Base-by-base conservation (phyloP, 2,113 vertebrate genomes). In the Hiodon tergisus region DNA sequence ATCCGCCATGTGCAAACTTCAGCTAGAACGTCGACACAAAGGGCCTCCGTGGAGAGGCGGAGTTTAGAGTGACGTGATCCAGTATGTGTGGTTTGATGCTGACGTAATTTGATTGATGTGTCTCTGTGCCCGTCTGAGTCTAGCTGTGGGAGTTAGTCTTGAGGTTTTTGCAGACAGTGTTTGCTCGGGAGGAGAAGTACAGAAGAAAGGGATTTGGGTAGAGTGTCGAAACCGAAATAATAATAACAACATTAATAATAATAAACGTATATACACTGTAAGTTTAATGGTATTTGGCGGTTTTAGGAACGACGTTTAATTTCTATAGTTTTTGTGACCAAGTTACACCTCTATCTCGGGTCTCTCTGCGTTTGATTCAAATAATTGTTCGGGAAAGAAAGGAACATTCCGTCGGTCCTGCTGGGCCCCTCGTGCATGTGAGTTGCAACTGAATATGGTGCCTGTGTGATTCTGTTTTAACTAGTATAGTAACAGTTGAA, bases 81-180 rank as follows among this genome's bases (percentile, higher is more conserved):
- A 3, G 9, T 2, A 6, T 7, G 53, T 80, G 81, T 82, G 78
- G 81, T 66, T 10, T 0, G 13, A 4, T 0, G n/a, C 9, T 77
- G 72, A 73, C 69, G 78, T 47, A 4, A 3, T 6, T 8, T 77
- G 85, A 87, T 81, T 79, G 90, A 89, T 85, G 74, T 80, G 0
- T 0, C 2, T 2, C 0, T 9, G 0, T 59, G n/a, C 86, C 78
- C 86, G 78, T 82, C 63, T 3, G 13, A 4, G 67, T 17, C 71
- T 57, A 73, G 71, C 47, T 1, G 70, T 54, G 58, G 54, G 48
- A 31, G 11, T 59, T 31, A 1, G 3, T 14, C 17, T 11, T 3
- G 10, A 71, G 55, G 2, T 10, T 71, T 47, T 10, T 57, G 70
- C 70, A 71, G 70, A 71, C 70, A 13, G 57, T 14, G 13, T 14